phyloP scores from a whole-genome alignment of 2,113 vertebrate species.

The Turnix velox region DNA sequence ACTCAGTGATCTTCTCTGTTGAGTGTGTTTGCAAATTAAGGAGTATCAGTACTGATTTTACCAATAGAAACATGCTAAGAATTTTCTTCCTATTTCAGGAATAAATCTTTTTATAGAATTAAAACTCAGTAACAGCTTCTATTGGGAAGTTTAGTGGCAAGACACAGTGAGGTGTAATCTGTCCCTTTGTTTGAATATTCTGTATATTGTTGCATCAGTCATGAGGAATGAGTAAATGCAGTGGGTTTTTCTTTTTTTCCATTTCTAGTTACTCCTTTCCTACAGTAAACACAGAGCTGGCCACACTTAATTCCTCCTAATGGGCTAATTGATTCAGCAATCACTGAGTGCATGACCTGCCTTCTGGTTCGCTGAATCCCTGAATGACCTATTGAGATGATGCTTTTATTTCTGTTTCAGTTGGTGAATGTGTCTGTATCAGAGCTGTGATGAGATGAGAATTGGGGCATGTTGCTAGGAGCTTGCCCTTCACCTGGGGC shows the following conservation, averaged over 20 bases:
- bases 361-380: neutral
- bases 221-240: neutral
- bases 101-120: neutral
- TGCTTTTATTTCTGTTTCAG: neutral
- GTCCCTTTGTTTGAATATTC: neutral
- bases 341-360: neutral
- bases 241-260: neutral
- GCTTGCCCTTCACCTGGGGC: neutral
- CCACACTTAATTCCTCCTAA: neutral
- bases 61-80: accelerated
- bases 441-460: neutral
- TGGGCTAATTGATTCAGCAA: neutral
- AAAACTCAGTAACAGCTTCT: neutral
- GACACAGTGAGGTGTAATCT: neutral
- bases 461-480: neutral
- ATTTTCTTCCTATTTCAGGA: neutral
- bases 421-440: neutral
- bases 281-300: neutral
- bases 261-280: neutral
- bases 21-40: neutral
- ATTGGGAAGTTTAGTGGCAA: neutral
- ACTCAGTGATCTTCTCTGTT: neutral
- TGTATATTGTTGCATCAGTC: neutral
- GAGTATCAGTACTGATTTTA: neutral
- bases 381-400: neutral